Evolutionary conservation across 2,797 vertebrate genomes (phyloP).

Genomic region (Xerus rutilus): DNA sequence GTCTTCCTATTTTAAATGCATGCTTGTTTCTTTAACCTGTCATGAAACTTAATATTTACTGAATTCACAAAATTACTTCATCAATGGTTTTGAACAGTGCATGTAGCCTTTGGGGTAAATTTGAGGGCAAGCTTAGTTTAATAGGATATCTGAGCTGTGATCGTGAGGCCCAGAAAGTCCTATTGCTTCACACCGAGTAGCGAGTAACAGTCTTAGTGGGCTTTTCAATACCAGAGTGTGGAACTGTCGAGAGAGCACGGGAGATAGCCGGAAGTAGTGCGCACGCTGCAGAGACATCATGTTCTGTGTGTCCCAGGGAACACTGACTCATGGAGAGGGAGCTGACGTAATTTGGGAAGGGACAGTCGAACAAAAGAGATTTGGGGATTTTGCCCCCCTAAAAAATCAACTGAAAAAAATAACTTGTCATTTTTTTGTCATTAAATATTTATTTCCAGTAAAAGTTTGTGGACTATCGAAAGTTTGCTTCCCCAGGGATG

Average conservation of each 20-base stretch:
- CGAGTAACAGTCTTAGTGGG: constrained; percentile 68
- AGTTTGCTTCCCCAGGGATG: not conserved
- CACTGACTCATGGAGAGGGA: constrained; percentile 84
- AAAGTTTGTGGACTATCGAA: constrained; percentile 15
- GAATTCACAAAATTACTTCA: constrained; percentile 19
- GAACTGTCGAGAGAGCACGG: constrained; percentile 83
- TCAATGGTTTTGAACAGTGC: constrained; percentile 39
- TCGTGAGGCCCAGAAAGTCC: not conserved
- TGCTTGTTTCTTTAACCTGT: not conserved
- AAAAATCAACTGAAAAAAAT: constrained; percentile 80
- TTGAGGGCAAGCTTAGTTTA: constrained; percentile 69
- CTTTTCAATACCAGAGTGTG: constrained; percentile 78
- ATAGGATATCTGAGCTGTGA: constrained; percentile 60
- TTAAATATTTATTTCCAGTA: constrained; percentile 45
- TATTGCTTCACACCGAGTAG: not conserved
- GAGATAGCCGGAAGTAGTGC: constrained; percentile 76
- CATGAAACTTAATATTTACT: constrained; percentile 2
- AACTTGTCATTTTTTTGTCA: constrained; percentile 58
- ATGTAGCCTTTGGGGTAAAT: constrained; percentile 57
- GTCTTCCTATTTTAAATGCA: not conserved
- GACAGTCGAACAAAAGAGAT: constrained; percentile 78
- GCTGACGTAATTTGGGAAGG: constrained; percentile 77
- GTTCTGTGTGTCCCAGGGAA: constrained; percentile 82
- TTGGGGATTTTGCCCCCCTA: constrained; percentile 77
- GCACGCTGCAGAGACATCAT: not conserved